Evolutionary conservation across 2,797 vertebrate species (phyloP), one percentile per base, ranked within the genome.

Genomic region (Perodicticus potto): DNA sequence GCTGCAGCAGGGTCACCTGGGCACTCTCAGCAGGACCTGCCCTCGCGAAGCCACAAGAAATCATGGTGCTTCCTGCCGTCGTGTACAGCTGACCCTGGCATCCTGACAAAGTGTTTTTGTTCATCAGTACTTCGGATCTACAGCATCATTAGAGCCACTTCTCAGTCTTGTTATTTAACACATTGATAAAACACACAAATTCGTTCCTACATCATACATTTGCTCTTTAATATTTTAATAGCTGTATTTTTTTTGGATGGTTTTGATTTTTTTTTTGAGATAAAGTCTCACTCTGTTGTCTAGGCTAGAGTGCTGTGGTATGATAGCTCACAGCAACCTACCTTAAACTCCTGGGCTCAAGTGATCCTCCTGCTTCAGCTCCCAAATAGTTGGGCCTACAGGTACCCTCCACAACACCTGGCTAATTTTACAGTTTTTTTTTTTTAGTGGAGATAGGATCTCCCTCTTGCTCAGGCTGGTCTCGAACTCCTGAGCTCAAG

Each of bases 101-200:
- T 55, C 49, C 34, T 5, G 40, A n/a, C 72, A 53, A 12, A 7
- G 61, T 4, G 0, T 5, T 16, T 25, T 16, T 27, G 76, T 43
- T 81, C 57, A 32, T 37, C 65, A 1, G 29, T 43, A 25, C 77
- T 19, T 49, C 2, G 1, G 9, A 9, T 10, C 40, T 37, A 17
- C 7, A 5, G 91, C 6, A 16, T 32, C 37, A 6, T 7, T 3
- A 20, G 57, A 5, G 19, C 49, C 73, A 12, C 29, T 7, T 11
- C 63, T 22, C 0, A 1, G 1, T 32, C 19, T 23, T 23, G 16
- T 22, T 8, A 37, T 16, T 32, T 32, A 5, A 53, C 6, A 6
- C 1, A 0, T 45, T 32, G 16, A n/a, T 40, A 40, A 43, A 49
- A 23, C 92, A 19, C 29, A 3, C 7, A 0, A 10, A 6, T 40